Evolutionary conservation across 2,888 invertebrate species (phyloP), one percentile per base, ranked within the genome.

Genomic region (Nomada lathburiana): DNA sequence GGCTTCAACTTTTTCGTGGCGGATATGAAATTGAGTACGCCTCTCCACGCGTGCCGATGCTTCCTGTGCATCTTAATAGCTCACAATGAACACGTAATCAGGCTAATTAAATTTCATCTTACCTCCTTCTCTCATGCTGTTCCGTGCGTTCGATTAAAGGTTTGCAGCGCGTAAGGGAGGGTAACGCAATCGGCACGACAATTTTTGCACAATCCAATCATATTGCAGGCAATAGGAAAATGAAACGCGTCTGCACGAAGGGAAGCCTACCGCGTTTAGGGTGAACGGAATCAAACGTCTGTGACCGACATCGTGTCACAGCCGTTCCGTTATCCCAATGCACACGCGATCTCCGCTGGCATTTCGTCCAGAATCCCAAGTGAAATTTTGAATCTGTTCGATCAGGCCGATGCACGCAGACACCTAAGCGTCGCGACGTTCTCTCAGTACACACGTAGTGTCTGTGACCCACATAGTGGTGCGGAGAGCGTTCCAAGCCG

Each of bases 401-500:
- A 72, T 71, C 68, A n/a, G 16, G 42, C 44, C 11, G 50, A n/a
- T 16, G n/a, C 11, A 52, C 23, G 62, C 75, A 70, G 65, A 59
- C 44, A 68, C 13, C n/a, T n/a, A 44, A 47, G 47, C n/a, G 29
- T 13, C 29, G 29, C 36, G 57, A 13, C 26, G 23, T 4, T 53
- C n/a, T n/a, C 9, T 36, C 16, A 4, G 16, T 50, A 59, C n/a
- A 13, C 59, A 26, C 44, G 57, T 16, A 42, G 75, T 65, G 74
- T 62, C 57, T 82, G 62, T 88, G 89, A 89, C 89, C 89, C 86
- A 89, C 85, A 89, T 89, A 88, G 82, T 75, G 60, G 60, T 55
- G 79, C 60, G 62, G 70, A 59, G 78, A 65, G 71, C 63, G 84
- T 86, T 77, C 23, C 75, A 67, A 83, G 84, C 84, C 82, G 79